Evolutionary conservation across 2,888 invertebrate genomes (phyloP).

Genomic region (Pomacea canaliculata): DNA sequence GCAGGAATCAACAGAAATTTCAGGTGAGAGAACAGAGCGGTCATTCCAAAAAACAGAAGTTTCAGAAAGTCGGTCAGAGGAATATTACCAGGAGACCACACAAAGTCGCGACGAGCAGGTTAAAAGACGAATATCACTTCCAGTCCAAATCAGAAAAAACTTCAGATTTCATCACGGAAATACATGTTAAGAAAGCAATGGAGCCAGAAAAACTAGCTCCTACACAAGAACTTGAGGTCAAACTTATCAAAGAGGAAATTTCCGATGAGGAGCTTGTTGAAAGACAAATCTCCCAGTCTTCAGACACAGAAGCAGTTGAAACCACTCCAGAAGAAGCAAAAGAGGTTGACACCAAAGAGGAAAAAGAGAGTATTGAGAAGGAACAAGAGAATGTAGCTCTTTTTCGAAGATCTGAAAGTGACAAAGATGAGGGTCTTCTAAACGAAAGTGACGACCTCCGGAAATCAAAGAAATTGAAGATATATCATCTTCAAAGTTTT

Average conservation of each 20-base stretch:
- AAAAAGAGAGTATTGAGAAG: not conserved
- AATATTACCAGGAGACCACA: slow-evolving; percentile 5
- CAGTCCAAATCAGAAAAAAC: slow-evolving; percentile 6
- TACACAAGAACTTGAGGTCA: not conserved
- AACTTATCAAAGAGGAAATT: slow-evolving; percentile 19
- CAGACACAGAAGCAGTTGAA: not conserved
- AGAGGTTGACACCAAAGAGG: slow-evolving; percentile 1
- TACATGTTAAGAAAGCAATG: not conserved
- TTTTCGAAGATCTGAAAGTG: not conserved
- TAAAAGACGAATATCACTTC: slow-evolving; percentile 10
- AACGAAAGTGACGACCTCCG: not conserved
- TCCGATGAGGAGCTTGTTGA: slow-evolving; percentile 30
- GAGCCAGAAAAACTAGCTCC: not conserved
- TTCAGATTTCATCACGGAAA: not conserved
- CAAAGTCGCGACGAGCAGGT: not conserved
- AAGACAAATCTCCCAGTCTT: slow-evolving; percentile 12
- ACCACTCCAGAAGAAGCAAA: slow-evolving; percentile 1
- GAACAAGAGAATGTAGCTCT: not conserved
- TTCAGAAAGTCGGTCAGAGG: slow-evolving; percentile 7
- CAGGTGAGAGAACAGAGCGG: not conserved
- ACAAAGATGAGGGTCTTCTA: not conserved
- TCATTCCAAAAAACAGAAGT: not conserved
- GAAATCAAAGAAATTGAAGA: not conserved
- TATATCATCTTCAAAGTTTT: slow-evolving; percentile 7
- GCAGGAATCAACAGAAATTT: slow-evolving; percentile 7